Evolutionary conservation across 1,140 invertebrate genomes (phyloP), one percentile per base, ranked within the genome.

Genomic region (Fragariocoptes setiger): DNA sequence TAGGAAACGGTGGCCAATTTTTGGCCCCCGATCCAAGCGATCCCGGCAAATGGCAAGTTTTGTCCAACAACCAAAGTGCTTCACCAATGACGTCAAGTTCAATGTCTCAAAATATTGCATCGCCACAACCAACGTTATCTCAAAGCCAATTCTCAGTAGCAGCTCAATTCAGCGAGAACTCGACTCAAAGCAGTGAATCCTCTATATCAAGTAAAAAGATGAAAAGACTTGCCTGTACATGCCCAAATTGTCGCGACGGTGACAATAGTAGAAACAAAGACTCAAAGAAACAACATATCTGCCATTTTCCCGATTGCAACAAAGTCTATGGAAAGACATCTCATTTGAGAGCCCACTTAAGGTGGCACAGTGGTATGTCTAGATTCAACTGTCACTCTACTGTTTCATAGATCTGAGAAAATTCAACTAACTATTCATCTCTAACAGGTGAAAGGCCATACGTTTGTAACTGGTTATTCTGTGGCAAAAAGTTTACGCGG

Each of bases 281-380:
- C 25, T 8, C 8, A 57, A 76, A 77, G 49, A 62, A 63, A 44
- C 77, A 82, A 51, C 88, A 95, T 54, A 72, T 88, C 38, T 97
- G 88, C 54, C 86, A 95, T 55, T 79, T 92, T 46, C 66, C 77
- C 1, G 83, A 80, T 19, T 97, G 88, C 58, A 79, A 46, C 35
- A 52, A 52, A 46, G 49, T 52, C 1, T 52, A 52, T 31, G 49
- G 49, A 1, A 52, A 52, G 31, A 52, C 50, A 13, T 50, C 49
- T 19, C 49, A 52, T 43, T 37, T 51, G 15, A 37, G 49, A 39
- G 50, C 50, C 21, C 50, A 51, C 44, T 38, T 86, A 3, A 63
- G 82, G 40, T 90, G 78, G 79, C 79, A 85, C 47, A 77, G 76
- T 0, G 79, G n/a, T n/a, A n/a, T n/a, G n/a, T n/a, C n/a, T n/a